These are phyloP conservation scores for Anaspis maculata DNA, from an alignment of 2,888 invertebrate genomes.

Conservation along the genomic window DNA sequence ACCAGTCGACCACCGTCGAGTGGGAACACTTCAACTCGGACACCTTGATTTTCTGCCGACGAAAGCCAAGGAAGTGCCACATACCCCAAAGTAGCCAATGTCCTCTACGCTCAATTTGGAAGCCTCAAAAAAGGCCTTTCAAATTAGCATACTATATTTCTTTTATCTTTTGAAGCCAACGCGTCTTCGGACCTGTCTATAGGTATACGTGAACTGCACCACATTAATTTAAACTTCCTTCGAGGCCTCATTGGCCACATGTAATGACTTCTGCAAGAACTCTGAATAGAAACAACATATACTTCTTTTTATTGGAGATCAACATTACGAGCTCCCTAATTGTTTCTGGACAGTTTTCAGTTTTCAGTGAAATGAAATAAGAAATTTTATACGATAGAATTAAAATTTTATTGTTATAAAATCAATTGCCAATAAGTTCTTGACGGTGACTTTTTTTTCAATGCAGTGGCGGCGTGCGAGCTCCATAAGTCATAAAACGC, in stretches of 20 bases:
- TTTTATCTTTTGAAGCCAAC: neutral
- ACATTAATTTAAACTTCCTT: neutral
- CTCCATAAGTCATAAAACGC: too few relatives aligned
- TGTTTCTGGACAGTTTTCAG: too few relatives aligned
- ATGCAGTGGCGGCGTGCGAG: too few relatives aligned
- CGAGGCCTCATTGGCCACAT: neutral
- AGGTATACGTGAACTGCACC: neutral
- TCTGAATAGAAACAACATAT: neutral
- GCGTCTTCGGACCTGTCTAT: neutral
- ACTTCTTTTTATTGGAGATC: too few relatives aligned
- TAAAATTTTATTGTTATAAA: too few relatives aligned
- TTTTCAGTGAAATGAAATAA: too few relatives aligned
- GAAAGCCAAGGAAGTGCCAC: neutral
- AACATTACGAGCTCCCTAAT: too few relatives aligned
- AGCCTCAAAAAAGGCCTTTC: neutral
- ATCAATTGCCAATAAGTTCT: too few relatives aligned
- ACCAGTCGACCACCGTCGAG: neutral
- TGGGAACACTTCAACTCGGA: neutral
- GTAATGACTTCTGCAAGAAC: neutral
- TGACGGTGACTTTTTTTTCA: too few relatives aligned
- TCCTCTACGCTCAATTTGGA: neutral
- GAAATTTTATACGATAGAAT: too few relatives aligned
- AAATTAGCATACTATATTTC: neutral
- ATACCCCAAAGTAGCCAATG: neutral
- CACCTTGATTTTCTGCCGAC: neutral